A percentile compares a stretch with the other conserved stretches of the same genome.
Evolutionary conservation across 2,888 invertebrate species (phyloP).

Genomic region (Dynastes grantii): DNA sequence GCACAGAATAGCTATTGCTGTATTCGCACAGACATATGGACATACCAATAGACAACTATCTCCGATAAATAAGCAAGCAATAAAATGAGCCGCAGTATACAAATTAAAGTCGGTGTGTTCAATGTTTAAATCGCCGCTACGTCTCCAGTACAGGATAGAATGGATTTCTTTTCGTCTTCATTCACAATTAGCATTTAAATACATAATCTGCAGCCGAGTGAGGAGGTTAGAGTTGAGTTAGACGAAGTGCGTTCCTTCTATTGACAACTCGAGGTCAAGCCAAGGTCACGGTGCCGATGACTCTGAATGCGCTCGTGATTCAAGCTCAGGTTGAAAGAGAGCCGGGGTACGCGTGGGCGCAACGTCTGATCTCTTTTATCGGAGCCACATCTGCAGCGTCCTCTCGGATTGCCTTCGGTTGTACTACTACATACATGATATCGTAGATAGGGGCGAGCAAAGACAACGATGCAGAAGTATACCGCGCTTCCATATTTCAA

Average conservation of each 20-base stretch:
- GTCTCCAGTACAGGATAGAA: background rate
- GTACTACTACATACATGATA: conserved; percentile 53
- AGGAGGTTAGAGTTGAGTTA: conserved; percentile 58
- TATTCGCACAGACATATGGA: background rate
- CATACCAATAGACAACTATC: conserved; percentile 30
- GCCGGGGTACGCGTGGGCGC: conserved; percentile 58
- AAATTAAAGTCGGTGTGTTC: conserved; percentile 39
- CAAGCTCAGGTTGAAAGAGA: conserved; percentile 55
- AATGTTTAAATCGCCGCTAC: conserved; percentile 46
- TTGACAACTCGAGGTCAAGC: conserved; percentile 60
- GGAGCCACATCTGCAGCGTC: conserved; percentile 58
- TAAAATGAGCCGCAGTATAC: conserved; percentile 29
- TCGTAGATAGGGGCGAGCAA: conserved; percentile 47
- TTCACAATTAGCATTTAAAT: conserved; percentile 56
- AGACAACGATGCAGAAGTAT: background rate
- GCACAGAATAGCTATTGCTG: conserved; percentile 19
- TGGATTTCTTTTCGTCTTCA: conserved; percentile 41
- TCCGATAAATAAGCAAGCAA: conserved; percentile 26
- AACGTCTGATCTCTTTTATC: conserved; percentile 61
- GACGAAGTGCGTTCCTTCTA: conserved; percentile 57
- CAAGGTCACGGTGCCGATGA: conserved; percentile 64
- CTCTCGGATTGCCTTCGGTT: conserved; percentile 54
- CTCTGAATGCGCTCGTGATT: conserved; percentile 60
- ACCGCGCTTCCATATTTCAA: too few species aligned
- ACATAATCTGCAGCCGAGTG: conserved; percentile 54